Percentiles rank a stretch among this genome's conserved stretches.
Conservation (phyloP, 1,140 invertebrate species). For the Oreohelix idahoensis region DNA sequence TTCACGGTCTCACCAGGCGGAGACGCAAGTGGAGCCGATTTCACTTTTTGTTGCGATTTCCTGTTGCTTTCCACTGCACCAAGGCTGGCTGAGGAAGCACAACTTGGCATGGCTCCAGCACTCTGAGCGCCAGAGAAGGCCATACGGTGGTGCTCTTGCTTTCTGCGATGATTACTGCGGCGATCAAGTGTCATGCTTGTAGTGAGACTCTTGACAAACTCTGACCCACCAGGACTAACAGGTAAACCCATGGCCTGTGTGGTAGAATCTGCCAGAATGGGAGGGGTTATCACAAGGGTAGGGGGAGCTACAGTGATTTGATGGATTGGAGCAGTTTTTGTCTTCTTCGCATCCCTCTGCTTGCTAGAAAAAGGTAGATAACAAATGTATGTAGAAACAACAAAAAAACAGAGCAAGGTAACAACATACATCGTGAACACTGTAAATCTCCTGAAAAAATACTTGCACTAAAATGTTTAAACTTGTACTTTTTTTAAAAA, state of each 20-base stretch:
- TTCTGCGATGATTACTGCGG: conserved; percentile 31
- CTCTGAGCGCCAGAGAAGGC: conserved; percentile 13
- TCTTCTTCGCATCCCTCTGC: conserved; percentile 63
- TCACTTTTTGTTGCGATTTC: conserved; percentile 37
- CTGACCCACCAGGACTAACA: conserved; percentile 45
- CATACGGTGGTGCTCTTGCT: conserved; percentile 38
- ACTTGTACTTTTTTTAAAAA: background rate
- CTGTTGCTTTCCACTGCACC: conserved; percentile 40
- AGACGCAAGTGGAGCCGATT: conserved; percentile 5
- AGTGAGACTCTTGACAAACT: conserved; percentile 63
- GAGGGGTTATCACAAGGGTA: conserved; percentile 43
- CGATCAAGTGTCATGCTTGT: conserved; percentile 66
- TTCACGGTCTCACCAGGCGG: background rate
- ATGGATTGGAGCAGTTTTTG: conserved; percentile 61
- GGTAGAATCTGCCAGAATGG: conserved; percentile 41
- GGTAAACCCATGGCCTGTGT: conserved; percentile 29
- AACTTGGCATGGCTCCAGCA: background rate
- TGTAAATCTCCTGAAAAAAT: background rate
- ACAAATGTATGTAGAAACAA: background rate
- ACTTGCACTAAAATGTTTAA: background rate
- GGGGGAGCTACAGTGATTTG: conserved; percentile 27
- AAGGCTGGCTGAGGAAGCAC: conserved; percentile 24
- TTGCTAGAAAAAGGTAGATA: conserved; percentile 49
- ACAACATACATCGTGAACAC: background rate
- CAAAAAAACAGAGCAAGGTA: background rate